Evolutionary conservation across 2,797 vertebrate genomes (phyloP), one percentile per base, ranked within the genome.

Genomic region (Rhinella marina): DNA sequence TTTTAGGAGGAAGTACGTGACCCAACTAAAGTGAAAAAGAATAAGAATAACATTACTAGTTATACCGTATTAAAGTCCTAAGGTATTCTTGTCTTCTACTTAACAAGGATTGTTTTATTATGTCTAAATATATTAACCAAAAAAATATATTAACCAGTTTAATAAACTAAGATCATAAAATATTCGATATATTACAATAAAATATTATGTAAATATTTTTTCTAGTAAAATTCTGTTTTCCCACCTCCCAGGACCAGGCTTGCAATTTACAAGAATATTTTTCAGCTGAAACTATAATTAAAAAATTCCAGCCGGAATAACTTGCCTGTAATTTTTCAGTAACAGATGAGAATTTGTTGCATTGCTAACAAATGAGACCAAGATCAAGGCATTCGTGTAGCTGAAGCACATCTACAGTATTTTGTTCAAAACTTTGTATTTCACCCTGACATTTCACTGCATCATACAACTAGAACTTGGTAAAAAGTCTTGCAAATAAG

Each of bases 401-500:
- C 50, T 78, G 9, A 56, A 78, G n/a, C 7, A 56, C 12, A 56
- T 21, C 21, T 70, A 77, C 19, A 6, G 41, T 7, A 82, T n/a
- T 41, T 50, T 12, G 41, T 64, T 32, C 32, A 32, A 50, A 14
- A 52, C 23, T 10, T 29, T 21, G 3, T 32, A 68, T 17, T n/a
- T 62, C 27, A 29, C 17, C 12, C 52, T 59, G n/a, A 17, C 19
- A 7, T 0, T 52, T 95, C 91, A 99, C 19, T 99, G 98, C 96
- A 97, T 96, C 16, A 97, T 91, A 90, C 98, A 99, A 94, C 97
- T 97, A 66, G 97, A 96, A 91, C 90, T 97, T 2, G 98, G 98
- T 90, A 99, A 95, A 92, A 97, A 96, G 91, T 99, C 98, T 0
- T 99, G 97, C 76, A 98, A 92, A 25, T 98, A 97, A 48, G 95